A percentile compares a stretch with the other conserved stretches of the same genome.
phyloP scores from a whole-genome alignment of 2,797 vertebrate genomes.

The Clarias laeviceps region DNA sequence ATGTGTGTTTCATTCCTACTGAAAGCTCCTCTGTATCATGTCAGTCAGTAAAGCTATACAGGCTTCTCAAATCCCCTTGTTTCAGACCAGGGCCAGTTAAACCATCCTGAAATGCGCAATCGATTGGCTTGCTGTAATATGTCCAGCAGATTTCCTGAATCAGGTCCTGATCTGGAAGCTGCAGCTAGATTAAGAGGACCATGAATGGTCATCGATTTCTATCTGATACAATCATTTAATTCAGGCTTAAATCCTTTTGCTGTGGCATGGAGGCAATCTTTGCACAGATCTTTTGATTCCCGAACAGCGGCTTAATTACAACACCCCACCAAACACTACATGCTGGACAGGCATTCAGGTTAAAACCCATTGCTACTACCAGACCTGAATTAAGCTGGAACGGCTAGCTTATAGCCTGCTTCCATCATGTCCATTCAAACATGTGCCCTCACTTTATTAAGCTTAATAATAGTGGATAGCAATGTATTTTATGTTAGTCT shows the following conservation, averaged over 20 bases:
- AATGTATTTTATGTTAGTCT: not conserved
- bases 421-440: not conserved
- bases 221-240: slow-evolving; percentile 85
- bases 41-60: slow-evolving; percentile 55
- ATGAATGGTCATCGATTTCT: slow-evolving; percentile 81
- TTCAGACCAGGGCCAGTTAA: slow-evolving; percentile 61
- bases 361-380: slow-evolving; percentile 71
- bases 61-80: slow-evolving; percentile 57
- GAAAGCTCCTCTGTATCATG: slow-evolving; percentile 50
- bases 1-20: slow-evolving; percentile 64
- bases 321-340: slow-evolving; percentile 63
- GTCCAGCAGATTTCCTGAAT: slow-evolving; percentile 78
- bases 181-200: slow-evolving; percentile 77
- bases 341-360: slow-evolving; percentile 66
- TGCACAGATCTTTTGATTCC: slow-evolving; percentile 75
- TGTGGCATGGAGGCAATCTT: slow-evolving; percentile 67
- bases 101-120: slow-evolving; percentile 62
- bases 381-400: slow-evolving; percentile 74
- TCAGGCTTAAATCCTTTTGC: slow-evolving; percentile 77
- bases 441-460: slow-evolving; percentile 46
- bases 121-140: slow-evolving; percentile 74
- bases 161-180: slow-evolving; percentile 72
- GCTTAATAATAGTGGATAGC: not conserved
- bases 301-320: slow-evolving; percentile 49
- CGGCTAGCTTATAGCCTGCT: slow-evolving; percentile 45